These are phyloP conservation scores for Chironex yamaguchii DNA, from an alignment of 30 jellyfish, hydroid and myxozoan genomes.

Conservation along the genomic window DNA sequence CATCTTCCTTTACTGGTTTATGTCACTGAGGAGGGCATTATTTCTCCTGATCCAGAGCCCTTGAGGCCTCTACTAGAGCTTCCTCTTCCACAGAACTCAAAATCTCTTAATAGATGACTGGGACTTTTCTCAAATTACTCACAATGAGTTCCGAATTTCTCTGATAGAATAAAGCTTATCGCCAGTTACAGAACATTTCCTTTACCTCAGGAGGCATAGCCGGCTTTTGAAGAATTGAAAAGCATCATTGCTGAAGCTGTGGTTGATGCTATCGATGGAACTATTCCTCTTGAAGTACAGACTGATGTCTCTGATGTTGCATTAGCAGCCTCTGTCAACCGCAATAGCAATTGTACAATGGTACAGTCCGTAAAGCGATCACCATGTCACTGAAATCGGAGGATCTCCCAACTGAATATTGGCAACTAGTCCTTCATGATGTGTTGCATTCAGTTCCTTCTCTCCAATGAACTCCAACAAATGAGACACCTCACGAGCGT, in stretches of 20 bases:
- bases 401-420: constrained; percentile 55
- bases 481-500: no score
- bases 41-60: neutral
- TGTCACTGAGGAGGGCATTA: neutral
- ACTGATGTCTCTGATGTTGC: constrained; percentile 75
- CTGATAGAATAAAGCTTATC: neutral
- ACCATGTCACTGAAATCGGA: neutral
- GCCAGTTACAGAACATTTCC: neutral
- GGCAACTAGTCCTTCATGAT: constrained; percentile 65
- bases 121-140: neutral
- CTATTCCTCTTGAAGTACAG: constrained; percentile 55
- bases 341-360: constrained; percentile 69
- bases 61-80: neutral
- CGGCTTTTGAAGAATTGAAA: neutral
- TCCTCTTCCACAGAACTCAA: neutral
- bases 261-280: neutral
- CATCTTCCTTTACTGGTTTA: neutral
- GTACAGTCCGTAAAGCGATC: constrained; percentile 5
- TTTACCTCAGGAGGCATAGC: neutral
- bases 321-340: constrained; percentile 76
- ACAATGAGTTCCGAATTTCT: neutral
- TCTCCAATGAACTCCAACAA: constrained; percentile 54
- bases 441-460: constrained; percentile 35
- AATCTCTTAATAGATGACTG: neutral
- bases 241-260: neutral